Evolutionary conservation across 2,113 vertebrate species (phyloP).

Genomic region (Macrotis lagotis): DNA sequence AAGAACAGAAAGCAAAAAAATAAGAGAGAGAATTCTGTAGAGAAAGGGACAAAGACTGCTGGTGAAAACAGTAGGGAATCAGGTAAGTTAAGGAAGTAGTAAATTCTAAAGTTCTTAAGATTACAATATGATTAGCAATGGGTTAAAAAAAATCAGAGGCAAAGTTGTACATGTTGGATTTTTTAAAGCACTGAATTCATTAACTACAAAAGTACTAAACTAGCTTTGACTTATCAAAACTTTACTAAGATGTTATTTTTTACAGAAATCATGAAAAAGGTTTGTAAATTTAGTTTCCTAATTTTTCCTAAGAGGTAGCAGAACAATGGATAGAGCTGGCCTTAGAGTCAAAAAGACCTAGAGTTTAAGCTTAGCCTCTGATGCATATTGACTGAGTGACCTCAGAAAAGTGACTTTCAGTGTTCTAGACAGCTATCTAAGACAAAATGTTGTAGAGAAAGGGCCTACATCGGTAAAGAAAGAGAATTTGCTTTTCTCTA

Average conservation of each 20-base stretch:
- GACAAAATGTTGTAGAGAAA: not conserved
- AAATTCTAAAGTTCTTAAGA: not conserved
- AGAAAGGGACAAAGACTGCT: not conserved
- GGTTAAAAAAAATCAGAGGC: not conserved
- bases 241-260: not conserved
- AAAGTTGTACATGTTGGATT: not conserved
- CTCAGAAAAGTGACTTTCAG: not conserved
- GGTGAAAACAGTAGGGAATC: not conserved
- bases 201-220: not conserved
- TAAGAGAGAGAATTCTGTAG: constrained; percentile 1
- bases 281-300: not conserved
- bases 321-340: not conserved
- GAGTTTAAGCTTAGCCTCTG: not conserved
- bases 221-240: not conserved
- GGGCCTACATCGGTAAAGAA: not conserved
- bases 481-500: not conserved
- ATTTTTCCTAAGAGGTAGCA: not conserved
- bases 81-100: not conserved
- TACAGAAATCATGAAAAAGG: not conserved
- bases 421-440: not conserved
- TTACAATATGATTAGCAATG: not conserved
- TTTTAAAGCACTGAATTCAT: not conserved
- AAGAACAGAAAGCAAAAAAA: not conserved
- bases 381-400: not conserved
- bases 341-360: not conserved